Conservation (phyloP, 2,113 vertebrate genomes). For the Otolemur garnettii region DNA sequence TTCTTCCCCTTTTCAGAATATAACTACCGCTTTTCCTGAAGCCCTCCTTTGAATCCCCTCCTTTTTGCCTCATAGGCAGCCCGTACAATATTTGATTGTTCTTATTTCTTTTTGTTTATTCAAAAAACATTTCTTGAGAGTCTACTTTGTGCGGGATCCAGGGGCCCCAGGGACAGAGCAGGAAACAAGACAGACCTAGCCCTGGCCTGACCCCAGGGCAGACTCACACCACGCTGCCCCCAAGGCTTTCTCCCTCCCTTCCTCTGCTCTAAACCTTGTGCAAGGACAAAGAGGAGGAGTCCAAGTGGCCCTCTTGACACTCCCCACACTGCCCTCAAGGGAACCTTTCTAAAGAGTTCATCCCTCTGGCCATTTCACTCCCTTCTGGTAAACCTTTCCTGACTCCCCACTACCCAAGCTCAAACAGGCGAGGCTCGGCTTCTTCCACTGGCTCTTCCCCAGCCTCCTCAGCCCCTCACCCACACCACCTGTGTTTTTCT, state of each 20-base stretch:
- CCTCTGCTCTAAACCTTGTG: background rate
- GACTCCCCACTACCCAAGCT: background rate
- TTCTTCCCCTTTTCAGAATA: background rate
- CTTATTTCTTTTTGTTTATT: background rate
- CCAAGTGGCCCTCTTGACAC: background rate
- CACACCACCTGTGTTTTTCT: background rate
- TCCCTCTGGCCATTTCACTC: background rate
- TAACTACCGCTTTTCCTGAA: background rate
- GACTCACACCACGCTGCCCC: background rate
- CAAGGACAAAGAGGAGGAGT: background rate
- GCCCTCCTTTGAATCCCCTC: background rate
- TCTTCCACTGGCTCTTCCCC: background rate
- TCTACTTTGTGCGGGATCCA: background rate
- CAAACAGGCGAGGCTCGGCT: background rate
- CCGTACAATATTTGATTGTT: background rate
- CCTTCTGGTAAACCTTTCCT: no score
- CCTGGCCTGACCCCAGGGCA: background rate
- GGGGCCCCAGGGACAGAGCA: background rate
- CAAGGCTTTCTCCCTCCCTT: background rate
- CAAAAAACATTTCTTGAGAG: slow-evolving; percentile 7
- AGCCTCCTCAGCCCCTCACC: background rate
- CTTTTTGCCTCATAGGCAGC: background rate
- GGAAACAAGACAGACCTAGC: background rate
- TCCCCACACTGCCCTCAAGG: background rate
- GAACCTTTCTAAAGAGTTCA: background rate